Percentiles rank a stretch among this genome's conserved stretches.
Evolutionary conservation across 2,797 vertebrate species (phyloP).

Genomic region (Hydrolagus colliei): DNA sequence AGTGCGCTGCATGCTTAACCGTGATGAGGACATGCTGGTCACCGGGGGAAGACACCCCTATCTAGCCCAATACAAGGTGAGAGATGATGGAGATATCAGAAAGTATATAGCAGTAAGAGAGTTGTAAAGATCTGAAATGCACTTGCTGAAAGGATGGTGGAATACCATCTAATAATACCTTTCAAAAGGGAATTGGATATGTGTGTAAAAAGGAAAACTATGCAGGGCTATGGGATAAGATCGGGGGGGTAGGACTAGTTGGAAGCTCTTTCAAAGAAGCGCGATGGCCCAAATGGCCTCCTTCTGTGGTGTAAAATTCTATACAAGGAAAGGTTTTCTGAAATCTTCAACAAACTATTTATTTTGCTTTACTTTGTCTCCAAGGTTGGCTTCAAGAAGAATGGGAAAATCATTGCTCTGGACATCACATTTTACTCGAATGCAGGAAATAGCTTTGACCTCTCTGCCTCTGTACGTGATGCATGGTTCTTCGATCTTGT

Average conservation of each 20-base stretch:
- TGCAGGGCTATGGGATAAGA: no score
- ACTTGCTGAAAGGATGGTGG: neutral
- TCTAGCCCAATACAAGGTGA: conserved; percentile 80
- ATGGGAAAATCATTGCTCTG: conserved; percentile 72
- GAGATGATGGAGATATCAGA: neutral
- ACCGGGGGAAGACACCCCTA: conserved; percentile 87
- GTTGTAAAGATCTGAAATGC: neutral
- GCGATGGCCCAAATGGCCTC: no score
- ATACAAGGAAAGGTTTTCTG: neutral
- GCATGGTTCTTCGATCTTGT: neutral
- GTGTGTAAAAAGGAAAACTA: no score
- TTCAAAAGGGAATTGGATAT: no score
- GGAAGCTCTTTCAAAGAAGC: no score
- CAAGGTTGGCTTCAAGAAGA: conserved; percentile 81
- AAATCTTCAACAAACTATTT: neutral
- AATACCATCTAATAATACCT: neutral
- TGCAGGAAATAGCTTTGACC: conserved; percentile 74
- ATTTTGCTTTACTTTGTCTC: conserved; percentile 32
- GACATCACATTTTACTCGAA: conserved; percentile 77
- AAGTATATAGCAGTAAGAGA: neutral
- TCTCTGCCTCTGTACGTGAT: conserved; percentile 73
- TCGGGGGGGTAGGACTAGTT: no score
- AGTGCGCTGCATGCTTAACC: conserved; percentile 85
- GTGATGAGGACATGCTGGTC: conserved; percentile 90
- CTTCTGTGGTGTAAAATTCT: neutral